phyloP scores from a whole-genome alignment of 2,888 invertebrate genomes.

The Chironomus tentans region DNA sequence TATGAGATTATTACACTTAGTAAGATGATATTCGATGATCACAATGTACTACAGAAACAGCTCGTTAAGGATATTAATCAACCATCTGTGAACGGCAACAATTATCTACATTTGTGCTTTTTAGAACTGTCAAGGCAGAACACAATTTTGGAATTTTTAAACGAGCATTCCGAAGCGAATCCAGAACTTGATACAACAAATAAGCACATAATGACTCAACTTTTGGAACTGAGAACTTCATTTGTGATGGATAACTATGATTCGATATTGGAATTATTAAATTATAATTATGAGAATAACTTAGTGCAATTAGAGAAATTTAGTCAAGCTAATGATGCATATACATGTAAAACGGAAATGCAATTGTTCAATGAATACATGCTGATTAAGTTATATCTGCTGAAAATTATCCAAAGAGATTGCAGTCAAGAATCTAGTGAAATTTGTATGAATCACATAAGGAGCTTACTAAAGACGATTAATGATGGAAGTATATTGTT shows the following conservation, averaged over 20 bases:
- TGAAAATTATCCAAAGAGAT: not conserved
- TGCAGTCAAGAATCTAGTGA: not conserved
- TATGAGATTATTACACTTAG: too few species aligned
- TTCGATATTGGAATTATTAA: not conserved
- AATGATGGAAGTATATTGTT: slow-evolving; percentile 2
- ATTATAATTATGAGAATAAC: not conserved
- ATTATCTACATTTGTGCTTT: not conserved
- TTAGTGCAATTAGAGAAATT: not conserved
- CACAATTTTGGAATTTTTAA: not conserved
- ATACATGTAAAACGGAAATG: not conserved
- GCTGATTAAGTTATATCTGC: not conserved
- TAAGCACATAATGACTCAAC: not conserved
- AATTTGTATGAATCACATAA: not conserved
- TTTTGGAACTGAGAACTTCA: not conserved
- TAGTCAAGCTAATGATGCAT: not conserved
- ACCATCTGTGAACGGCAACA: not conserved
- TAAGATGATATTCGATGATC: too few species aligned
- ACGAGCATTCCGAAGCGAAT: not conserved
- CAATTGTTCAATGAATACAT: slow-evolving; percentile 7
- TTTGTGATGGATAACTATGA: not conserved
- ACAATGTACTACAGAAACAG: too few species aligned
- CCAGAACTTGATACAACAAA: not conserved
- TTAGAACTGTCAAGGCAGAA: not conserved
- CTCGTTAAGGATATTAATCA: not conserved
- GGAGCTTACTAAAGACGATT: not conserved